Evolutionary conservation across 2,797 vertebrate species (phyloP).

Genomic region (Acanthiza pusilla): DNA sequence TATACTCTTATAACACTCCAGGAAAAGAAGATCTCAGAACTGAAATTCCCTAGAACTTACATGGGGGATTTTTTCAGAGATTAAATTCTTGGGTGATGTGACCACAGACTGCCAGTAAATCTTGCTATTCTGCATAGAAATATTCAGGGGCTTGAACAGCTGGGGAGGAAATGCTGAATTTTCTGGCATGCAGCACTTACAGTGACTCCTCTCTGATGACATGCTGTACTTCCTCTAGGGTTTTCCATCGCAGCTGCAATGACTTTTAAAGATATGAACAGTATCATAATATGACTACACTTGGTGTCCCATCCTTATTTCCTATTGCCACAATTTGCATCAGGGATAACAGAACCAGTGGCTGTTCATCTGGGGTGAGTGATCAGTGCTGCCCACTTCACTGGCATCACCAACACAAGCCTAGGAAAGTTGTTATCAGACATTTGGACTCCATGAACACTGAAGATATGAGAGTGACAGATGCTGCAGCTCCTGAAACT

Average conservation of each 20-base stretch:
- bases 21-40: background rate
- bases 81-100: background rate
- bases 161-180: background rate
- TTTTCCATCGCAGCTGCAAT: background rate
- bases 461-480: background rate
- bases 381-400: background rate
- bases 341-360: background rate
- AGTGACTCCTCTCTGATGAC: background rate
- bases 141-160: background rate
- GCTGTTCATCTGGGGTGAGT: background rate
- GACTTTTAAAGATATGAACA: background rate
- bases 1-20: background rate
- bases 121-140: background rate
- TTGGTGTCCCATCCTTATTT: background rate
- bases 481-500: background rate
- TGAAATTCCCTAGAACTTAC: background rate
- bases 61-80: background rate
- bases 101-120: conserved; percentile 12
- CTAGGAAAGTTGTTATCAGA: background rate
- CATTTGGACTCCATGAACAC: background rate
- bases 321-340: background rate
- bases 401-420: background rate
- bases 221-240: background rate
- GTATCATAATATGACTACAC: background rate
- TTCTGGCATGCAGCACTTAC: background rate